A percentile compares a stretch with the other conserved stretches of the same genome.
phyloP scores from a whole-genome alignment of 2,888 invertebrate species.

The Agrilus mali region DNA sequence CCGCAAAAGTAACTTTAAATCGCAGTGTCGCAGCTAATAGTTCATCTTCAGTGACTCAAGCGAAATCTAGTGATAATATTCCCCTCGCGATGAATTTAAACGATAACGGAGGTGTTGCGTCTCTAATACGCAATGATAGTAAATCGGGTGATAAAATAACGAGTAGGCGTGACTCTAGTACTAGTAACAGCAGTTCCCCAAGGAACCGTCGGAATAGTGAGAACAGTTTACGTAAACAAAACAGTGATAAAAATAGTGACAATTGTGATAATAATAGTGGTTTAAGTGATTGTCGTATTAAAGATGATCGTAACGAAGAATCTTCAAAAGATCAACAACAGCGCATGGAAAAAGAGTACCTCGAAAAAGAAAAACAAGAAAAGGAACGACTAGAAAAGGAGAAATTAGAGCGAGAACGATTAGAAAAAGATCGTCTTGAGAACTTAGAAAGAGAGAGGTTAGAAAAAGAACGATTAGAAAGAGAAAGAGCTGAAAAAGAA shows the following conservation, averaged over 20 bases:
- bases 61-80: slow-evolving; percentile 15
- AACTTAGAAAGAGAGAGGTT: slow-evolving; percentile 24
- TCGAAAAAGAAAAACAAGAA: slow-evolving; percentile 30
- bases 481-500: slow-evolving; percentile 25
- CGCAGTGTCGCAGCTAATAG: slow-evolving; percentile 19
- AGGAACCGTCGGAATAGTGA: slow-evolving; percentile 25
- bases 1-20: slow-evolving; percentile 28
- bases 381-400: slow-evolving; percentile 31
- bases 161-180: slow-evolving; percentile 20
- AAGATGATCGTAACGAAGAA: slow-evolving; percentile 19
- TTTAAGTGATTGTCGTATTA: slow-evolving; percentile 18
- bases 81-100: slow-evolving; percentile 5
- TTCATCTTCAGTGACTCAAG: slow-evolving; percentile 18
- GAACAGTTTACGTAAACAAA: slow-evolving; percentile 21
- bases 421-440: slow-evolving; percentile 21
- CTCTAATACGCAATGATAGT: slow-evolving; percentile 10
- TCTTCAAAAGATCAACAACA: slow-evolving; percentile 15
- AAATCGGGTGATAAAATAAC: slow-evolving; percentile 23
- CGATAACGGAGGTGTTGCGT: background rate
- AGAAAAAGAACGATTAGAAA: slow-evolving; percentile 31
- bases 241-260: slow-evolving; percentile 25
- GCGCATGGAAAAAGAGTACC: slow-evolving; percentile 28
- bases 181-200: slow-evolving; percentile 17
- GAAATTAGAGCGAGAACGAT: slow-evolving; percentile 22
- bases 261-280: slow-evolving; percentile 21